Evolutionary conservation across 92 coral and sea anemone species (phyloP), one percentile per base, ranked within the genome.

Genomic region (Siderastrea radians): DNA sequence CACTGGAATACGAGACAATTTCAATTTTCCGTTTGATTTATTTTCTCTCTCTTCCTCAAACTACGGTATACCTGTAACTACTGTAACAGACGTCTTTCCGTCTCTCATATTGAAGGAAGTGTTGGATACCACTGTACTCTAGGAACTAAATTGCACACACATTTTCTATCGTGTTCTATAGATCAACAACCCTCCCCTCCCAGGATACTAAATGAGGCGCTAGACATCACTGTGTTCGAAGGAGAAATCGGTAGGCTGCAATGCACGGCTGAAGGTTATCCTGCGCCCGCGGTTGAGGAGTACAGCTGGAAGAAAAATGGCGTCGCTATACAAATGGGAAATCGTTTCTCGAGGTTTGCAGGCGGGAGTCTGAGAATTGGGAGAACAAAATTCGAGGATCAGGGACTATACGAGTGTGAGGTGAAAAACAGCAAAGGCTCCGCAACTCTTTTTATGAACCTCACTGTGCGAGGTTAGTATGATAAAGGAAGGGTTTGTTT

Each of bases 311-410:
- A 78, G 74, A 94, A 88, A 58, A 85, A 89, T 73, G 91, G 96
- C 50, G 86, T 58, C 15, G 71, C 81, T 49, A 81, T 96, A 67
- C 88, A 87, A 68, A 83, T 96, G 66, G 91, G 92, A 61, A 91
- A 92, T 50, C 94, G 93, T 15, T 86, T 96, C 69, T 92, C 95
- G 47, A 17, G 92, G 78, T 90, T 88, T 67, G 95, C 94, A 14
- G 96, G 98, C 8, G 98, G 99, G 12, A 94, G 98, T 55, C 76
- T 98, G 68, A 89, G 94, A 10, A 96, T 98, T 70, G 94, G 91
- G 70, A 60, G 78, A 10, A 78, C 94, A 74, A 70, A 67, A 43
- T 80, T 90, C 61, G 84, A 48, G 15, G 98, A 98, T 58, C 76
- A 90, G 49, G 99, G 96, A 2, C 52, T 90, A 58, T 98, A 92